A percentile compares a stretch with the other conserved stretches of the same genome.
These are phyloP conservation scores for Tipula vernalis DNA, from an alignment of 2,888 invertebrate species.

Conservation along the genomic window DNA sequence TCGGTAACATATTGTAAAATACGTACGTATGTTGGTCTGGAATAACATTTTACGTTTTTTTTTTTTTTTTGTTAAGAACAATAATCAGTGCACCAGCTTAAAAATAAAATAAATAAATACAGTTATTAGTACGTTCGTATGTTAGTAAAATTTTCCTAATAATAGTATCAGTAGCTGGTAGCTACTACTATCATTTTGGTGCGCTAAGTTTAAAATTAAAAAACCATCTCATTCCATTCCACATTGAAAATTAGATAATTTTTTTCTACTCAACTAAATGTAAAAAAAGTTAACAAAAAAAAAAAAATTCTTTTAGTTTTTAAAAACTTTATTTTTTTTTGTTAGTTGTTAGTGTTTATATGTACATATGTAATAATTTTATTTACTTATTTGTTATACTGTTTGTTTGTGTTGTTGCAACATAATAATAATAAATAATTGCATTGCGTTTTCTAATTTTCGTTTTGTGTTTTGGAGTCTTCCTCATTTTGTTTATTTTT, in stretches of 20 bases:
- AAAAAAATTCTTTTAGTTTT: neutral
- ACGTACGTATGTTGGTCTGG: neutral
- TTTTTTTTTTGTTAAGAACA: neutral
- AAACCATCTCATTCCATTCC: neutral
- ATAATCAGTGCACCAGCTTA: neutral
- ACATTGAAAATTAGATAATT: neutral
- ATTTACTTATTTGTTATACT: neutral
- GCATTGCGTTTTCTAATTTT: neutral
- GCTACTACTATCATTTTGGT: neutral
- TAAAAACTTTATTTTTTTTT: neutral
- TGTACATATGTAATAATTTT: neutral
- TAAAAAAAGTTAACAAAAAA: neutral
- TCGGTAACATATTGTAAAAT: neutral
- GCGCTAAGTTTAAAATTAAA: neutral
- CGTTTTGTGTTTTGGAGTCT: neutral
- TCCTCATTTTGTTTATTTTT: neutral
- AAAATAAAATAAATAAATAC: neutral
- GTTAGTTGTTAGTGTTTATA: neutral
- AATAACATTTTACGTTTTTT: neutral
- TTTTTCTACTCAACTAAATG: neutral
- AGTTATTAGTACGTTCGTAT: neutral
- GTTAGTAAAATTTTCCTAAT: neutral
- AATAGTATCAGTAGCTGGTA: neutral
- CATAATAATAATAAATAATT: neutral
- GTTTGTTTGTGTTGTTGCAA: neutral